A percentile compares a stretch with the other conserved stretches of the same genome.
phyloP scores from a whole-genome alignment of 1,140 invertebrate genomes.

The Sarcophaga peregrina region DNA sequence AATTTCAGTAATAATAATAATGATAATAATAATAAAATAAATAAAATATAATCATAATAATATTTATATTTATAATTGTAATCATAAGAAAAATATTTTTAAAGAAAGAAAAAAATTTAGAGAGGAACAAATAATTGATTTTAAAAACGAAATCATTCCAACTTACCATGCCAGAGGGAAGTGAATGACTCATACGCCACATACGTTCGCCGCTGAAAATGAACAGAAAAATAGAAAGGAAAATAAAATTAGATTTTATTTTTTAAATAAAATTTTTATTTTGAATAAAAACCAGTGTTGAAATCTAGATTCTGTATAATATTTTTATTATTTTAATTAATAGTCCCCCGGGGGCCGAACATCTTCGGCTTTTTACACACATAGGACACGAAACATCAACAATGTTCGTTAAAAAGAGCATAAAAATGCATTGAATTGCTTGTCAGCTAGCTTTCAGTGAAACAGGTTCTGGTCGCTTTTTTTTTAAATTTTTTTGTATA shows the following conservation, averaged over 20 bases:
- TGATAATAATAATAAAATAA: neutral
- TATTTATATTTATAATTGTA: conserved; percentile 35
- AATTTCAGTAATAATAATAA: conserved; percentile 29
- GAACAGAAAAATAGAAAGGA: neutral
- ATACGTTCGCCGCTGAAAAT: conserved; percentile 61
- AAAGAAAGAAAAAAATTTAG: conserved; percentile 19
- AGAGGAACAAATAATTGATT: conserved; percentile 37
- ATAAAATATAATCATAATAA: neutral
- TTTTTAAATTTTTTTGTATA: too few relatives aligned
- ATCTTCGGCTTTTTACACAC: too few relatives aligned
- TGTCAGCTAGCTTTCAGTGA: too few relatives aligned
- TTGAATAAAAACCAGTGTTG: too few relatives aligned
- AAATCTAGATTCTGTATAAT: too few relatives aligned
- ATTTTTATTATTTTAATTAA: too few relatives aligned
- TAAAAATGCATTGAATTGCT: too few relatives aligned
- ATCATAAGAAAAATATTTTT: neutral
- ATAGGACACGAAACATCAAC: too few relatives aligned
- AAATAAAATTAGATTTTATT: neutral
- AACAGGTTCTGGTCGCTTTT: too few relatives aligned
- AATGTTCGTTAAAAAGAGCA: too few relatives aligned
- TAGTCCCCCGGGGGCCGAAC: too few relatives aligned
- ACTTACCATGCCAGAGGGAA: conserved; percentile 66
- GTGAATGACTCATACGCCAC: conserved; percentile 66
- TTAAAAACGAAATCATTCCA: conserved; percentile 50
- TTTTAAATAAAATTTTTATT: neutral